Conservation (phyloP, 2,888 invertebrate species). For the Apodemia mormo region DNA sequence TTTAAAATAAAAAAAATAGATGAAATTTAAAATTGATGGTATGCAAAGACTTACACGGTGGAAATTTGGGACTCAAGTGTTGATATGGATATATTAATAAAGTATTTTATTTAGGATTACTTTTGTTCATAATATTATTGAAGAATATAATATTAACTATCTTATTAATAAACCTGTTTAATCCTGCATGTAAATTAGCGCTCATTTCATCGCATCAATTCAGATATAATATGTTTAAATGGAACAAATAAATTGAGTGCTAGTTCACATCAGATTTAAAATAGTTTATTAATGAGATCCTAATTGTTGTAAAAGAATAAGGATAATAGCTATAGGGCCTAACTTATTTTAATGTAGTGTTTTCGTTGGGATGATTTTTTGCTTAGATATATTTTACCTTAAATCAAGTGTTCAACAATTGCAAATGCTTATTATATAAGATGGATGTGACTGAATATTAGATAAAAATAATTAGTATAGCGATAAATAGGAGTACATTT, state of each 20-base stretch:
- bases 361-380: neutral
- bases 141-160: neutral
- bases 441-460: constrained; percentile 77
- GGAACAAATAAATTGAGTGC: no score
- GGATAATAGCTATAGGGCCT: neutral
- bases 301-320: constrained; percentile 1
- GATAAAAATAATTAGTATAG: constrained; percentile 51
- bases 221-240: neutral
- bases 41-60: constrained; percentile 63
- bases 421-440: constrained; percentile 62
- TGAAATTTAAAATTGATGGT: constrained; percentile 53
- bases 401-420: constrained; percentile 57
- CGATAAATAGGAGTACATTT: constrained; percentile 39
- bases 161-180: neutral
- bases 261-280: neutral
- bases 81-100: constrained; percentile 31
- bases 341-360: neutral
- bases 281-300: neutral
- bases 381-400: constrained; percentile 13
- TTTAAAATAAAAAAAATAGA: constrained; percentile 72
- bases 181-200: neutral
- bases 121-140: constrained; percentile 7
- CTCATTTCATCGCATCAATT: no score
- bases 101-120: constrained; percentile 9
- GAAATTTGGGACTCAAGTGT: constrained; percentile 74